Evolutionary conservation across 2,113 vertebrate species (phyloP).

Genomic region (Sander vitreus): DNA sequence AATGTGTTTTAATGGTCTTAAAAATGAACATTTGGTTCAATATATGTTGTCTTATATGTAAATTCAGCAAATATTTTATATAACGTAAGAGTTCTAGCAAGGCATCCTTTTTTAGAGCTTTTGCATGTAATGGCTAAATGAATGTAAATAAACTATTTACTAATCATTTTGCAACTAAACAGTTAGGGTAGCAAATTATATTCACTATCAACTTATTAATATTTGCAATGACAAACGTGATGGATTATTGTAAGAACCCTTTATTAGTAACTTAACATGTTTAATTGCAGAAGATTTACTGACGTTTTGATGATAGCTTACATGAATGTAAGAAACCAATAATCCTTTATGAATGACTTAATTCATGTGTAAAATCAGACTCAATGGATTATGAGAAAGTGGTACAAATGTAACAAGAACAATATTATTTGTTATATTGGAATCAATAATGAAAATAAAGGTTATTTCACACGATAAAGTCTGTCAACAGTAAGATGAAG

Average conservation of each 20-base stretch:
- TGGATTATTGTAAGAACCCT: neutral
- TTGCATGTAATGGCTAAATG: too few relatives aligned
- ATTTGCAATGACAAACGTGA: neutral
- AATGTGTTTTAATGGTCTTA: neutral
- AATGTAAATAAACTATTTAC: neutral
- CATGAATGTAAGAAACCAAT: neutral
- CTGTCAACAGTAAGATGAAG: too few relatives aligned
- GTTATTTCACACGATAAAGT: too few relatives aligned
- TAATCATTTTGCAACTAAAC: neutral
- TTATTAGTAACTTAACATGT: too few relatives aligned
- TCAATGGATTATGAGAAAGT: neutral
- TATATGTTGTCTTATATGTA: too few relatives aligned
- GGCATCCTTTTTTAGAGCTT: neutral
- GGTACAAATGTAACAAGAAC: neutral
- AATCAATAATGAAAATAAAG: neutral
- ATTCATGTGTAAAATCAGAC: neutral
- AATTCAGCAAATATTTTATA: neutral
- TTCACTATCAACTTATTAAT: neutral
- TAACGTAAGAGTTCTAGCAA: neutral
- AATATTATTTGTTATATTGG: neutral
- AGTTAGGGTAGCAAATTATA: neutral
- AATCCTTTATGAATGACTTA: neutral
- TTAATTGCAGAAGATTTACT: too few relatives aligned
- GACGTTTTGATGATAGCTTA: too few relatives aligned
- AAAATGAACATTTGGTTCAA: neutral